Conservation (phyloP, 1,140 invertebrate genomes). For the Holcopasites calliopsidis region DNA sequence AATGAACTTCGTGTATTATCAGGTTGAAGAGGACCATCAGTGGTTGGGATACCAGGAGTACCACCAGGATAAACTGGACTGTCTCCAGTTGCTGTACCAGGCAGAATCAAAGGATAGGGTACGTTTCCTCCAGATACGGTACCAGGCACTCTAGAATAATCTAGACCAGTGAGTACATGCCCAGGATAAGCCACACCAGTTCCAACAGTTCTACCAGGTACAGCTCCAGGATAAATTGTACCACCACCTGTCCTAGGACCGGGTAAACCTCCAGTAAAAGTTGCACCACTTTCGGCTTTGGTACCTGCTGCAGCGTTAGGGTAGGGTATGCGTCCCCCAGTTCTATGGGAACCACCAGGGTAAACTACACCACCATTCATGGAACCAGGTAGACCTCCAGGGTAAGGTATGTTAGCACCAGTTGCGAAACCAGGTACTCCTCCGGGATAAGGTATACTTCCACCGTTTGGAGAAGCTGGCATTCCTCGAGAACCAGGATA, state of each 20-base stretch:
- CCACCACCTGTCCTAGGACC: conserved; percentile 32
- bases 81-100: conserved; percentile 19
- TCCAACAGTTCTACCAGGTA: conserved; percentile 40
- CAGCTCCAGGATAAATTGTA: conserved; percentile 23
- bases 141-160: conserved; percentile 36
- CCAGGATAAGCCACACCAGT: conserved; percentile 30
- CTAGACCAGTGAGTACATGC: conserved; percentile 26
- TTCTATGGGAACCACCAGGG: not conserved
- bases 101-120: conserved; percentile 33
- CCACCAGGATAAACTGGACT: conserved; percentile 6
- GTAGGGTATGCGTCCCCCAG: conserved; percentile 20
- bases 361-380: not conserved
- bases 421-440: not conserved
- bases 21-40: not conserved
- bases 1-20: conserved; percentile 26
- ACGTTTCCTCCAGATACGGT: conserved; percentile 37
- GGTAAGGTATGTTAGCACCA: conserved; percentile 25
- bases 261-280: conserved; percentile 37
- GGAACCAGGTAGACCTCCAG: conserved; percentile 35
- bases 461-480: too few species aligned
- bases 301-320: conserved; percentile 19
- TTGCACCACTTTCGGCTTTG: conserved; percentile 1
- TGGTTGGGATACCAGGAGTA: conserved; percentile 2
- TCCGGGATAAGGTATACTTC: conserved; percentile 14
- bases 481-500: too few species aligned